phyloP scores from a whole-genome alignment of 2,888 invertebrate species.

The Oscheius sp. region DNA sequence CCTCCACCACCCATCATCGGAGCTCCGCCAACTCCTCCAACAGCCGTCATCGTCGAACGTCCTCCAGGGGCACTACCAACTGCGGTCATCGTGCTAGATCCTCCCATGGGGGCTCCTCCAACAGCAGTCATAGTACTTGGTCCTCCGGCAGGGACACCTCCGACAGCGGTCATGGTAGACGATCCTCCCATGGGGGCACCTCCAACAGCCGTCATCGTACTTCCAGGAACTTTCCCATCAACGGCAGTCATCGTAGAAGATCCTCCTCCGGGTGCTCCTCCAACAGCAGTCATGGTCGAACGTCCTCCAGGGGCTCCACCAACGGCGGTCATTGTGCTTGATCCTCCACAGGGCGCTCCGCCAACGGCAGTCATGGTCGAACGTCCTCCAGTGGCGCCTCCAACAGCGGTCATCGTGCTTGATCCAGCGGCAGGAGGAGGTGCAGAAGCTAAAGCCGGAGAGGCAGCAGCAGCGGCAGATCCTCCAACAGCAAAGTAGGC shows the following conservation, averaged over 20 bases:
- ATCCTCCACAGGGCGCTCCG: neutral
- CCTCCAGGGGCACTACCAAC: conserved; percentile 45
- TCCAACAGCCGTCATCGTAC: conserved; percentile 30
- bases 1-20: neutral
- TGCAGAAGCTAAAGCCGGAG: no score
- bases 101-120: neutral
- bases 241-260: conserved; percentile 29
- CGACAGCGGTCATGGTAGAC: conserved; percentile 35
- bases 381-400: neutral
- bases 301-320: neutral
- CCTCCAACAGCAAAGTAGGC: conserved; percentile 39
- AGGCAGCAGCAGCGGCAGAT: neutral
- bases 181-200: conserved; percentile 26
- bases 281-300: neutral
- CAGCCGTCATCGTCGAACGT: no score
- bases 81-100: conserved; percentile 64
- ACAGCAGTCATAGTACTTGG: conserved; percentile 36
- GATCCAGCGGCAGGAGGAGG: no score
- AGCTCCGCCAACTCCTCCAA: neutral
- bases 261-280: neutral
- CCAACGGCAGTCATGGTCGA: neutral
- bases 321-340: neutral
- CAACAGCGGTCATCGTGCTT: neutral
- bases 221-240: neutral
- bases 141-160: conserved; percentile 29